Conservation (phyloP, 2,113 vertebrate genomes). For the Microcebus griseorufus region DNA sequence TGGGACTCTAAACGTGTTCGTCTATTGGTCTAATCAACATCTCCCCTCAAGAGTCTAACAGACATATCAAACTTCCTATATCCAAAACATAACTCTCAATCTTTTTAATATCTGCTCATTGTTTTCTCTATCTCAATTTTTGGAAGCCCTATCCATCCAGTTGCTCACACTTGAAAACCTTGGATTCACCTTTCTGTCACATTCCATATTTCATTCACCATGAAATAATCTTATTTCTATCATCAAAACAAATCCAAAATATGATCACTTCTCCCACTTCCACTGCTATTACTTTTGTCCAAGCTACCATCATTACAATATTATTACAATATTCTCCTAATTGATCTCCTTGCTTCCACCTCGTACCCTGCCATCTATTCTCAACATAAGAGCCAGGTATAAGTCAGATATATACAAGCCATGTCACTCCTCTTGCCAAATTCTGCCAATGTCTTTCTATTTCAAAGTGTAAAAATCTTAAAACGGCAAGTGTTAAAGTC, state of each 20-base stretch:
- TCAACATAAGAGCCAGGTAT: background rate
- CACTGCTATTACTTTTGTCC: background rate
- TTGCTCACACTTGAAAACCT: background rate
- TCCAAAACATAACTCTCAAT: background rate
- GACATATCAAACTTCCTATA: background rate
- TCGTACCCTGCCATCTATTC: background rate
- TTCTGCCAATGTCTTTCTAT: background rate
- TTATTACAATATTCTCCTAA: background rate
- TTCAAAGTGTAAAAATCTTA: background rate
- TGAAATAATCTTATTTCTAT: background rate
- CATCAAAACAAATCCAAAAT: slow-evolving; percentile 1
- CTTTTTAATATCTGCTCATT: background rate
- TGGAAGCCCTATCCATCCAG: background rate
- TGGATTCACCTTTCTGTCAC: background rate
- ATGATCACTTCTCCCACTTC: background rate
- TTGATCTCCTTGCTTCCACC: background rate
- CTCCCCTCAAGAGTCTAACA: background rate
- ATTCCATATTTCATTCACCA: background rate
- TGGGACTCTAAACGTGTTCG: background rate
- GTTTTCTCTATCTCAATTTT: background rate
- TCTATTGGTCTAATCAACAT: background rate
- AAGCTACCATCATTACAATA: background rate
- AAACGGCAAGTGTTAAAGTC: background rate
- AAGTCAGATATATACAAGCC: background rate
- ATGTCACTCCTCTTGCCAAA: background rate